A percentile compares a stretch with the other conserved stretches of the same genome.
phyloP scores from a whole-genome alignment of 1,140 invertebrate species.

The Adoxophyes honmai region DNA sequence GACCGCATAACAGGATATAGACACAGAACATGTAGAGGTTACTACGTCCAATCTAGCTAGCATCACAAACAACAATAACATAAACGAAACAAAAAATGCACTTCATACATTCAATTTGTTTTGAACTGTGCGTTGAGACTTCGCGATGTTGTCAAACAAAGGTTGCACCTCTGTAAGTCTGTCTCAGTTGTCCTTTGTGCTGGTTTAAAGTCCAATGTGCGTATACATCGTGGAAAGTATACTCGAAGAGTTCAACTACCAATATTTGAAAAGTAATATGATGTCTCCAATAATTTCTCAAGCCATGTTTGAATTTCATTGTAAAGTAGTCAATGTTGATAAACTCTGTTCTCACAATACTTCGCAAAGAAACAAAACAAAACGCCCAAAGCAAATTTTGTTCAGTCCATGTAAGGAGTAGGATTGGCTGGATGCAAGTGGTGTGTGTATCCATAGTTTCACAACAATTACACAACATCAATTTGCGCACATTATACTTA shows the following conservation, averaged over 20 bases:
- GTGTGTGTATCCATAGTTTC: slow-evolving; percentile 51
- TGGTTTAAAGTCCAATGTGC: too few species aligned
- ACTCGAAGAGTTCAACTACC: too few species aligned
- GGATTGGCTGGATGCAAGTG: slow-evolving; percentile 59
- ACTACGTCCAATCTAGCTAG: slow-evolving; percentile 30
- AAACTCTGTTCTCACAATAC: background rate
- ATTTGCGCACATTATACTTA: slow-evolving; percentile 48
- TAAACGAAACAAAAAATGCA: slow-evolving; percentile 22
- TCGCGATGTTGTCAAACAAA: too few species aligned
- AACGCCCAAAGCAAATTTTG: slow-evolving; percentile 17
- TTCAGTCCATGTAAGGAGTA: slow-evolving; percentile 23
- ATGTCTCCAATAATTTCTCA: too few species aligned
- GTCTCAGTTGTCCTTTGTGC: too few species aligned
- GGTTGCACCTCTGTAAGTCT: too few species aligned
- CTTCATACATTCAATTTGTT: background rate
- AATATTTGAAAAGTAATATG: too few species aligned
- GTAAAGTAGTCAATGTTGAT: background rate
- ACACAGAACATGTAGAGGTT: slow-evolving; percentile 24
- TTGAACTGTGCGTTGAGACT: too few species aligned
- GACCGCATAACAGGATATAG: slow-evolving; percentile 17
- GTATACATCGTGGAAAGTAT: too few species aligned
- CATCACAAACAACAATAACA: slow-evolving; percentile 28
- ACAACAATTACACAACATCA: slow-evolving; percentile 72
- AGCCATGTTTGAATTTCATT: too few species aligned
- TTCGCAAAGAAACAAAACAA: slow-evolving; percentile 19